Conservation (phyloP, 2,888 invertebrate species). For the Patella ulyssiponensis region DNA sequence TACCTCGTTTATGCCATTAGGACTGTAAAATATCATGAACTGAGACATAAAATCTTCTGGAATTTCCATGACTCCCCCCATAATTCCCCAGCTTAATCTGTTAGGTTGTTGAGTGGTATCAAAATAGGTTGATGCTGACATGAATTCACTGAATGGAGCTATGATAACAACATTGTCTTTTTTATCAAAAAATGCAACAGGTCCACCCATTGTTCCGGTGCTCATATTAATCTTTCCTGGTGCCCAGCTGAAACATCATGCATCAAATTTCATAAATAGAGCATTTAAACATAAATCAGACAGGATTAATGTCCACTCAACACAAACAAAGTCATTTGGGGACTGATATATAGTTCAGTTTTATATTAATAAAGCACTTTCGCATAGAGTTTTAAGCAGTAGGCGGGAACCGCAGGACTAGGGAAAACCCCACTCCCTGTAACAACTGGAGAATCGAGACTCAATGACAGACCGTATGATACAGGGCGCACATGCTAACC, state of each 20-base stretch:
- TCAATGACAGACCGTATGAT: too few relatives aligned
- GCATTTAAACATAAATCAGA: too few relatives aligned
- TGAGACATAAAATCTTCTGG: not conserved
- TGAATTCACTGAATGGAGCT: not conserved
- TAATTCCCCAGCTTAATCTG: not conserved
- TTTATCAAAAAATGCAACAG: not conserved
- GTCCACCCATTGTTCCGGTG: not conserved
- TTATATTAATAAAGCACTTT: too few relatives aligned
- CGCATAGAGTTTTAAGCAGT: too few relatives aligned
- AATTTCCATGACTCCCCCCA: not conserved
- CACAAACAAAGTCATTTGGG: too few relatives aligned
- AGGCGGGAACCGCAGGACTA: too few relatives aligned
- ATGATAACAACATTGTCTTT: not conserved
- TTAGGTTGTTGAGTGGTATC: slow-evolving; percentile 22
- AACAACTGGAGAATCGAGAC: too few relatives aligned
- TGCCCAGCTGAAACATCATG: not conserved
- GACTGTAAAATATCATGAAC: not conserved
- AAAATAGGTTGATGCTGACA: slow-evolving; percentile 20
- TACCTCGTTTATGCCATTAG: not conserved
- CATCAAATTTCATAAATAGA: not conserved
- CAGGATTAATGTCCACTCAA: too few relatives aligned
- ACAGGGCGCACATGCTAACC: too few relatives aligned
- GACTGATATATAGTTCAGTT: too few relatives aligned
- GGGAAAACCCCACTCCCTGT: too few relatives aligned
- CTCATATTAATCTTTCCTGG: not conserved